Evolutionary conservation across 2,113 vertebrate genomes (phyloP).

Genomic region (Sisor rabdophorus): DNA sequence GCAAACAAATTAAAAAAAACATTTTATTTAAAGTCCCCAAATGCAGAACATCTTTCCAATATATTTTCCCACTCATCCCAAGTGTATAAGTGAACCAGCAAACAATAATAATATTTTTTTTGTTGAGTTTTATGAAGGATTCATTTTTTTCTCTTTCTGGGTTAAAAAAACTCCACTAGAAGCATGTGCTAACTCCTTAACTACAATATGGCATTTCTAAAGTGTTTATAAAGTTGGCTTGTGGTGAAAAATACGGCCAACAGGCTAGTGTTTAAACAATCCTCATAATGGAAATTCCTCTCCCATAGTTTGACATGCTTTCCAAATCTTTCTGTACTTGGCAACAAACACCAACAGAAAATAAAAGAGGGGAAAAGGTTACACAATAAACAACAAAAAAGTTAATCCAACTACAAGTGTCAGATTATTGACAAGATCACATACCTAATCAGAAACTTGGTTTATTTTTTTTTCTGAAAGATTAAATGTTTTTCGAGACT

Average conservation of each 20-base stretch:
- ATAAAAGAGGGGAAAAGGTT: background rate
- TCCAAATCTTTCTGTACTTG: slow-evolving; percentile 40
- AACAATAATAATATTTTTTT: background rate
- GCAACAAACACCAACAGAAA: slow-evolving; percentile 44
- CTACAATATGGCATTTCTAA: slow-evolving; percentile 19
- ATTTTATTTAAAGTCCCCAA: slow-evolving; percentile 7
- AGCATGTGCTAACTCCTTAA: background rate
- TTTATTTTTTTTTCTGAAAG: slow-evolving; percentile 20
- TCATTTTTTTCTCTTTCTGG: background rate
- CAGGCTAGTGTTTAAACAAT: slow-evolving; percentile 41
- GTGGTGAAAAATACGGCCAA: slow-evolving; percentile 35
- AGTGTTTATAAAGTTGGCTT: slow-evolving; percentile 25
- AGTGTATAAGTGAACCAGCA: background rate
- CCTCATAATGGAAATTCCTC: slow-evolving; percentile 48
- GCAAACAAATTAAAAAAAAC: background rate
- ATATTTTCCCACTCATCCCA: background rate
- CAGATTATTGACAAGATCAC: slow-evolving; percentile 25
- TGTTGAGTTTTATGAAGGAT: background rate
- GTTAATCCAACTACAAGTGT: slow-evolving; percentile 8
- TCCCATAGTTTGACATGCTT: slow-evolving; percentile 58
- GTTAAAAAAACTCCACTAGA: background rate
- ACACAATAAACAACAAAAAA: slow-evolving; percentile 18
- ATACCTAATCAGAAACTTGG: slow-evolving; percentile 8
- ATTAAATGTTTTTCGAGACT: slow-evolving; percentile 28
- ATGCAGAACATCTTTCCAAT: slow-evolving; percentile 4